Base-by-base conservation (phyloP, 1,140 invertebrate genomes). In the Cephus cinctus region DNA sequence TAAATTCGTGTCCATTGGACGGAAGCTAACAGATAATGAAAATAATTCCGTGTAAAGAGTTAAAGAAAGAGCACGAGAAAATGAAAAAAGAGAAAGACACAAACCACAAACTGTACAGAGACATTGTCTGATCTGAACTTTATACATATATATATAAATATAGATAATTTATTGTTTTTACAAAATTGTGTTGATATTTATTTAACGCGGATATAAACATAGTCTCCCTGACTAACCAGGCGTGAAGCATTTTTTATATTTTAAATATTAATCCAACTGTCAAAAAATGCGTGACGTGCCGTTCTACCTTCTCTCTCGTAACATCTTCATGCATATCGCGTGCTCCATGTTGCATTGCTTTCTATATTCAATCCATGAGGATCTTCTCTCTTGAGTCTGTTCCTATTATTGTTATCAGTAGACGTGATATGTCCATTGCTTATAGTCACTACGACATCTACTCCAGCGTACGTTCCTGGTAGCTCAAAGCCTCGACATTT, bases 121-220 rank as follows among this genome's bases (percentile, higher is more conserved):
- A 71, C 61, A 58, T 59, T 70, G 63, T 70, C 54, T 54, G 25
- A 65, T 59, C 64, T 11, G 11, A n/a, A 36, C 19, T 2, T 8
- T 11, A 30, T 30, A 15, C 19, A 36, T 36, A 36, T 36, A 15
- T 64, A 54, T 63, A 72, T 50, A 73, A 73, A 73, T 75, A 75
- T 67, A 73, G 56, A 73, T 67, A 62, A 71, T 63, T 69, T 62
- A 66, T 75, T 73, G 63, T 74, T 74, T 72, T 68, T 68, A 66
- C 56, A 52, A 53, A 59, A 62, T 61, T 71, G 62, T 71, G 57
- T 68, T 65, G 59, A 55, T 50, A 22, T 57, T 67, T 69, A 59
- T 68, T 66, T 73, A 69, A 59, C n/a, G 1, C 22, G 23, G 14
- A 34, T 42, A 34, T 8, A 41, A 18, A 46, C 39, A 55, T 56